Conservation (phyloP, 1,140 invertebrate species). For the Polypedilum pembai region DNA sequence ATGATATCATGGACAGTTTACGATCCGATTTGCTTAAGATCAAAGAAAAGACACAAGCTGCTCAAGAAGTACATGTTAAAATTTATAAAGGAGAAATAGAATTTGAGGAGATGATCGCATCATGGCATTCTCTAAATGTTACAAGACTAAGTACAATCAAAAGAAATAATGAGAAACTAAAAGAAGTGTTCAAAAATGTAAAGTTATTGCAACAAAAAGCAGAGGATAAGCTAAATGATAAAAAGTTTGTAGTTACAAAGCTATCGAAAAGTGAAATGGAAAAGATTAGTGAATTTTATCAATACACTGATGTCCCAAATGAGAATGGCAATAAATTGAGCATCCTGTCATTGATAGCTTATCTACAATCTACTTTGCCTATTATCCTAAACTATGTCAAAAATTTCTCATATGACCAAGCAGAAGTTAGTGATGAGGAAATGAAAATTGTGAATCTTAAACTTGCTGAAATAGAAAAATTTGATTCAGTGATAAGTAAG, state of each 20-base stretch:
- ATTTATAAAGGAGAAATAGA: neutral
- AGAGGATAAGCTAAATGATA: neutral
- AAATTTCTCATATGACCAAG: neutral
- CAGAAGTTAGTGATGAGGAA: neutral
- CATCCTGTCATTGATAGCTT: neutral
- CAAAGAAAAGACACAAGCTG: neutral
- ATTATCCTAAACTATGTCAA: neutral
- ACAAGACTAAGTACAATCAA: neutral
- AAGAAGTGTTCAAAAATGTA: neutral
- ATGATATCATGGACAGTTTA: neutral
- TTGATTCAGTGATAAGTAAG: neutral
- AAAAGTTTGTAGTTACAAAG: neutral
- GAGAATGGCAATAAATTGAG: neutral
- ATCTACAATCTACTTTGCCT: neutral
- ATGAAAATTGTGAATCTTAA: neutral
- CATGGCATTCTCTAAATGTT: neutral
- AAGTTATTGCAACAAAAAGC: neutral
- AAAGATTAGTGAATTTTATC: neutral
- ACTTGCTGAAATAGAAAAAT: neutral
- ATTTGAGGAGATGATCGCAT: neutral
- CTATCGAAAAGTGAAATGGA: neutral
- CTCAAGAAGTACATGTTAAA: neutral
- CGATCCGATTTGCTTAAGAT: neutral
- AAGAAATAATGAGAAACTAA: neutral
- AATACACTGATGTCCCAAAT: neutral